A percentile compares a stretch with the other conserved stretches of the same genome.
These are phyloP conservation scores for Hemiscyllium ocellatum DNA, from an alignment of 2,113 vertebrate species.

Conservation along the genomic window DNA sequence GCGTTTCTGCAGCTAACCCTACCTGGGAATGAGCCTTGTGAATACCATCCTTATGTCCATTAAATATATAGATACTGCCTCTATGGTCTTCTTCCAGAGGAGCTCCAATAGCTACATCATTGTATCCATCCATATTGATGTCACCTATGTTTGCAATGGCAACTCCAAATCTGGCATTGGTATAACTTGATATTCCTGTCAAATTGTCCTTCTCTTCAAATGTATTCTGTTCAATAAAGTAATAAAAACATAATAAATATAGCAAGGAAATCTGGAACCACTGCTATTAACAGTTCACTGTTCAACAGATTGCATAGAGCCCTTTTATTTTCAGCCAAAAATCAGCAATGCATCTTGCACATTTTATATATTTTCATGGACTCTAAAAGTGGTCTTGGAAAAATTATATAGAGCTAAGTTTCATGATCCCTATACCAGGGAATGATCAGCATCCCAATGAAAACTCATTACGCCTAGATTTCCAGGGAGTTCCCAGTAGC, in stretches of 20 bases:
- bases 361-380: background rate
- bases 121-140: slow-evolving; percentile 52
- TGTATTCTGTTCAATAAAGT: background rate
- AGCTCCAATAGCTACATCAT: slow-evolving; percentile 61
- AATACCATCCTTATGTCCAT: slow-evolving; percentile 46
- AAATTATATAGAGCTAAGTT: background rate
- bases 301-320: background rate
- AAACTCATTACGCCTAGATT: background rate
- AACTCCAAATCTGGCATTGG: slow-evolving; percentile 61
- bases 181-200: slow-evolving; percentile 41
- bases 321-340: background rate
- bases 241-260: background rate
- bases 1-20: background rate
- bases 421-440: background rate
- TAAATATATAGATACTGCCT: slow-evolving; percentile 65
- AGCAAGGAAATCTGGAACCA: background rate
- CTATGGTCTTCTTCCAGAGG: slow-evolving; percentile 53
- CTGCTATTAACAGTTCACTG: too few relatives aligned
- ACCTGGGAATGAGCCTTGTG: slow-evolving; percentile 56
- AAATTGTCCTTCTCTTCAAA: slow-evolving; percentile 39
- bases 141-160: slow-evolving; percentile 57
- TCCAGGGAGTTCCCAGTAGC: background rate
- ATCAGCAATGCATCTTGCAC: background rate
- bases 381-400: background rate
- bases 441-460: background rate